These are phyloP conservation scores for Trachelipus rathkii DNA, from an alignment of 1,140 invertebrate genomes.

Conservation along the genomic window DNA sequence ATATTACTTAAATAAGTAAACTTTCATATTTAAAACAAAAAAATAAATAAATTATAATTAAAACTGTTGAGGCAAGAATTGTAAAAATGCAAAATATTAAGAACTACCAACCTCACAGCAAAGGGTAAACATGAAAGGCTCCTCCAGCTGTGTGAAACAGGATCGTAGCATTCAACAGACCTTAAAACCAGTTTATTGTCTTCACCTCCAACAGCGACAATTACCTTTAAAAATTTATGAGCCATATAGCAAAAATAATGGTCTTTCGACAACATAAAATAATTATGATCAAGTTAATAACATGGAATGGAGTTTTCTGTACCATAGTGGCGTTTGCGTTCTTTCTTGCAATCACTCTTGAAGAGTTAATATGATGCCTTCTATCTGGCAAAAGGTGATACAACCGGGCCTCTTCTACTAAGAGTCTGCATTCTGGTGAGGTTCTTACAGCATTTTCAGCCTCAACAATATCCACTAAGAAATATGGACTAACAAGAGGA, in stretches of 20 bases:
- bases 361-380: conserved; percentile 2
- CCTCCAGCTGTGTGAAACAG: conserved; percentile 50
- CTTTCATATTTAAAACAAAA: too few species aligned
- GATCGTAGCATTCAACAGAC: conserved; percentile 57
- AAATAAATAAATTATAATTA: too few species aligned
- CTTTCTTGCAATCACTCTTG: neutral
- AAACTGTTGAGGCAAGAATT: too few species aligned
- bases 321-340: neutral
- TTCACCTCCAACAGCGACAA: conserved; percentile 58
- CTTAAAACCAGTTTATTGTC: conserved; percentile 59
- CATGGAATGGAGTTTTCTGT: neutral
- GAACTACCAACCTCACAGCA: conserved; percentile 50
- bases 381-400: conserved; percentile 56
- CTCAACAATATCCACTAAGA: conserved; percentile 58
- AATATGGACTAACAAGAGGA: conserved; percentile 59
- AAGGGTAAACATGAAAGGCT: conserved; percentile 53
- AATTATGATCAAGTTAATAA: too few species aligned
- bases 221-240: conserved; percentile 50
- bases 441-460: conserved; percentile 50
- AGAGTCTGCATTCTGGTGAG: conserved; percentile 51
- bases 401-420: conserved; percentile 56
- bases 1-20: too few species aligned
- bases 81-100: too few species aligned
- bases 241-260: too few species aligned
- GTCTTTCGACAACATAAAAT: too few species aligned